Conservation (phyloP, 2,888 invertebrate species). For the Zygothrica quintamaculata region DNA sequence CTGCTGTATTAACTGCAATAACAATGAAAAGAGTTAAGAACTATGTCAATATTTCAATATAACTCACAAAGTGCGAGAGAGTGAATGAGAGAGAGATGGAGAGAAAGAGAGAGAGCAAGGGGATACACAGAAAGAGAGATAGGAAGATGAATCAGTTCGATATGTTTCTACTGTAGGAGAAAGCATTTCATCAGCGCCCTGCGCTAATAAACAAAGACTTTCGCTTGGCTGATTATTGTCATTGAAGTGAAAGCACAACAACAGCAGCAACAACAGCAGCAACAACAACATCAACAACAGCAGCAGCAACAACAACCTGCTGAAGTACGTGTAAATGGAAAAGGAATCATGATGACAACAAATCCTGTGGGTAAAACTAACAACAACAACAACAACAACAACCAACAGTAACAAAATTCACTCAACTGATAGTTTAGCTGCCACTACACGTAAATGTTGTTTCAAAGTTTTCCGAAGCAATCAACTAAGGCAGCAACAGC, state of each 20-base stretch:
- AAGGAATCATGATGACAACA: conserved; percentile 46
- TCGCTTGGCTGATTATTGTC: conserved; percentile 69
- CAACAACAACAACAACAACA: conserved; percentile 9
- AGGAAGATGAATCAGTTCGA: conserved; percentile 22
- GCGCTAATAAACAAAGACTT: conserved; percentile 69
- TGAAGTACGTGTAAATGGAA: conserved; percentile 52
- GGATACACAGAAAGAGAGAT: too few species aligned
- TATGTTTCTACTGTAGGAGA: conserved; percentile 8
- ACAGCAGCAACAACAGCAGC: too few species aligned
- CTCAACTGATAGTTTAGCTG: conserved; percentile 60
- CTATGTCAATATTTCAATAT: conserved; percentile 6
- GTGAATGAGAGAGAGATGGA: too few species aligned
- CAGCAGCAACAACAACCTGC: too few species aligned
- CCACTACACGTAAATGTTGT: conserved; percentile 54
- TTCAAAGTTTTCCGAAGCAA: conserved; percentile 72
- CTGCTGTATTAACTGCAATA: too few species aligned
- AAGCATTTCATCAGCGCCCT: conserved; percentile 40
- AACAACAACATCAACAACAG: too few species aligned
- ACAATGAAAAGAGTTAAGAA: background rate
- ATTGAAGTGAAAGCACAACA: conserved; percentile 62
- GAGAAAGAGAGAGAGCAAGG: too few species aligned
- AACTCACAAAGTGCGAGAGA: too few species aligned
- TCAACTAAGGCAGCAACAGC: conserved; percentile 47
- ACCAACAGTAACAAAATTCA: conserved; percentile 13
- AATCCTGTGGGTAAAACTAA: conserved; percentile 9